These are phyloP conservation scores for Budorcas taxicolor DNA, from an alignment of 2,113 vertebrate species.

Conservation along the genomic window DNA sequence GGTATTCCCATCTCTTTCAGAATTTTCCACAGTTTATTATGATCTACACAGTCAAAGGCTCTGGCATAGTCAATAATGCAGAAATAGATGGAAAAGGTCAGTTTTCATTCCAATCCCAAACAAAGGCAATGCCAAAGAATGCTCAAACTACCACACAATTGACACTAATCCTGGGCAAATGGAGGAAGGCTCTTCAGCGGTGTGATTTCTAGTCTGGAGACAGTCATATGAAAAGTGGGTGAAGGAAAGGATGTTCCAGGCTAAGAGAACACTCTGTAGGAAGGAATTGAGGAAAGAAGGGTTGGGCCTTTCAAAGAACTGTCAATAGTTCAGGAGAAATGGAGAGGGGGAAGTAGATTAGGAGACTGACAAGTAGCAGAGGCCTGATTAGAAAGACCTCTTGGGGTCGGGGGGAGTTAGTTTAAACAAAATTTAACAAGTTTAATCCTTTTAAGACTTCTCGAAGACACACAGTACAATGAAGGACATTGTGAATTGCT, in stretches of 20 bases:
- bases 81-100: too few relatives aligned
- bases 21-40: too few relatives aligned
- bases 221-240: neutral
- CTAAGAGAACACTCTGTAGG: neutral
- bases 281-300: neutral
- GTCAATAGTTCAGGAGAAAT: neutral
- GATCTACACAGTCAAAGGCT: too few relatives aligned
- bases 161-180: neutral
- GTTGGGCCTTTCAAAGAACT: neutral
- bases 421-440: neutral
- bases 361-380: neutral
- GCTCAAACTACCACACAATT: neutral
- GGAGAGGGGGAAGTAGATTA: rapidly evolving
- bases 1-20: too few relatives aligned
- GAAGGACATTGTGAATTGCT: neutral
- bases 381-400: neutral
- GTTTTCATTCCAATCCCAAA: too few relatives aligned
- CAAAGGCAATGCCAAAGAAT: too few relatives aligned
- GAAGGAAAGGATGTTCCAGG: neutral
- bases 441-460: neutral
- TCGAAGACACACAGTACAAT: neutral
- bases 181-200: neutral
- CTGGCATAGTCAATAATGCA: too few relatives aligned
- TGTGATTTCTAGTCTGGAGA: neutral
- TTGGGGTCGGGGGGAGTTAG: neutral